phyloP scores from a whole-genome alignment of 2,797 vertebrate species.

The Channa striata region DNA sequence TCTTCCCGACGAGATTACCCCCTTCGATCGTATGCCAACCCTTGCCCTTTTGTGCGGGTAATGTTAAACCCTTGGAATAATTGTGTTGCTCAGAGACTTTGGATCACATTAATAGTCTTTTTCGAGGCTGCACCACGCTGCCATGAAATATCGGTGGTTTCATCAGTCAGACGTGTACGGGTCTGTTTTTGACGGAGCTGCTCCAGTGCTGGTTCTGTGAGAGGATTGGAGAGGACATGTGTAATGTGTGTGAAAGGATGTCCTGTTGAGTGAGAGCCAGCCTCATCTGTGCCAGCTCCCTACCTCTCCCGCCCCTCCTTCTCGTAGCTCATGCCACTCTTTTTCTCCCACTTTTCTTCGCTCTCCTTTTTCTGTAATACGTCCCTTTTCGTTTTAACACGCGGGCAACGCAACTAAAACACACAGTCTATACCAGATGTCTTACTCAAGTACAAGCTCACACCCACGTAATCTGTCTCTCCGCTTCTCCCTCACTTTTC shows the following conservation, averaged over 20 bases:
- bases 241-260: constrained; percentile 83
- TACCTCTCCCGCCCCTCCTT: constrained; percentile 46
- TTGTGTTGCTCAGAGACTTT: constrained; percentile 58
- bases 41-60: constrained; percentile 74
- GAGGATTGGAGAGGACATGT: constrained; percentile 79
- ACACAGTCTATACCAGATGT: constrained; percentile 50
- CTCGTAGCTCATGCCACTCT: constrained; percentile 50
- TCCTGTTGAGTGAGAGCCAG: constrained; percentile 76
- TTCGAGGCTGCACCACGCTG: constrained; percentile 28
- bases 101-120: constrained; percentile 51
- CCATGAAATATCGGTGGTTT: constrained; percentile 56
- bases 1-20: constrained; percentile 72
- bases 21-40: constrained; percentile 70
- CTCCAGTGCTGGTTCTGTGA: constrained; percentile 59
- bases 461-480: constrained; percentile 65
- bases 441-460: constrained; percentile 66
- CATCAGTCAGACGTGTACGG: constrained; percentile 48
- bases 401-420: constrained; percentile 44
- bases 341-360: constrained; percentile 22
- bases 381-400: constrained; percentile 52
- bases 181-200: constrained; percentile 47
- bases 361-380: constrained; percentile 43
- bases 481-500: constrained; percentile 18
- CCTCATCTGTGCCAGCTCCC: constrained; percentile 69
- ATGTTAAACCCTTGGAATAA: constrained; percentile 71